phyloP scores from a whole-genome alignment of 2,113 vertebrate genomes.

The Scophthalmus maximus region DNA sequence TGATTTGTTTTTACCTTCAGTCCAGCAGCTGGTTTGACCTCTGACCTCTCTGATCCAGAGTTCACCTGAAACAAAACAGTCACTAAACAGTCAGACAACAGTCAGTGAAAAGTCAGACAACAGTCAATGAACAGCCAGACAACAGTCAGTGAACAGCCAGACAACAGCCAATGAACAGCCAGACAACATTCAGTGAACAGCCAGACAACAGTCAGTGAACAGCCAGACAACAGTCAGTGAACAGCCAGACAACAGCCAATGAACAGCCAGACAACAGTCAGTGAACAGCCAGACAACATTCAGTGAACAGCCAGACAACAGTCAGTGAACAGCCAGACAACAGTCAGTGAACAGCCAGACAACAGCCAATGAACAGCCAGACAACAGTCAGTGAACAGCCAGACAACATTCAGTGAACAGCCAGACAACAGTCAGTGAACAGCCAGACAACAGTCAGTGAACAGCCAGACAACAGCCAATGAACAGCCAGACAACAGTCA shows the following conservation, averaged over 20 bases:
- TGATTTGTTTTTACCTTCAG: slow-evolving; percentile 69
- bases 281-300: not conserved
- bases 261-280: not conserved
- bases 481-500: not conserved
- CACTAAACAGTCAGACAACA: not conserved
- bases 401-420: not conserved
- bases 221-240: not conserved
- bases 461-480: not conserved
- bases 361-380: not conserved
- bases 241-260: not conserved
- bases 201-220: not conserved
- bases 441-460: not conserved
- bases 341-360: not conserved
- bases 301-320: not conserved
- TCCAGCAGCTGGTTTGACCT: slow-evolving; percentile 67
- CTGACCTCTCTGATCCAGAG: slow-evolving; percentile 62
- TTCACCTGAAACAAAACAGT: slow-evolving; percentile 61
- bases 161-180: not conserved
- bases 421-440: not conserved
- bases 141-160: not conserved
- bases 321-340: not conserved
- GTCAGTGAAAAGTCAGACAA: not conserved
- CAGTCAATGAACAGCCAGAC: no score
- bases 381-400: not conserved
- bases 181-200: not conserved